Conservation (phyloP, 2,888 invertebrate species). For the Hedya salicella region DNA sequence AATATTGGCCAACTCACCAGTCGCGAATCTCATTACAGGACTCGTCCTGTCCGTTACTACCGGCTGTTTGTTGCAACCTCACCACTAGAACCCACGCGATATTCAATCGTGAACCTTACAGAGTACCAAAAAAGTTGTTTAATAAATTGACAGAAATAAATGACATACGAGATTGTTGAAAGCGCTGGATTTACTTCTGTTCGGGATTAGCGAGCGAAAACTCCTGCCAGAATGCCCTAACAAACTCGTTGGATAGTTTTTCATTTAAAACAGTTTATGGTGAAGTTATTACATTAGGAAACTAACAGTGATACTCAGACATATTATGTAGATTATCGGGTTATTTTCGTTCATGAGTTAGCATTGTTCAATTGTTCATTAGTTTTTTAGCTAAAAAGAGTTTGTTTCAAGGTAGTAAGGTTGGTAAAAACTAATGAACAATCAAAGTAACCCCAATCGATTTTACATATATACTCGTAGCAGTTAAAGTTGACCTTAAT, state of each 20-base stretch:
- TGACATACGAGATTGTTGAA: neutral
- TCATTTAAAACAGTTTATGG: conserved; percentile 12
- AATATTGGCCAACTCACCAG: conserved; percentile 8
- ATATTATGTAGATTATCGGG: no score
- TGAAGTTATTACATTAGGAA: neutral
- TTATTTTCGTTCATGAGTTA: no score
- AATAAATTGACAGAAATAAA: neutral
- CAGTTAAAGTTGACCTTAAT: no score
- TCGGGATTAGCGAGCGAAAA: neutral
- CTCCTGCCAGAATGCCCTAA: conserved; percentile 2
- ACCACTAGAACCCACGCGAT: neutral
- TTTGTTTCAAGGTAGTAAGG: no score
- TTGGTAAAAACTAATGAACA: no score
- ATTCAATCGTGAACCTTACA: neutral
- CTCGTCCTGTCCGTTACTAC: neutral
- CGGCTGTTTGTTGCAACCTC: neutral
- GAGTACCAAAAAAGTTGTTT: neutral
- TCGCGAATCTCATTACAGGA: conserved; percentile 14
- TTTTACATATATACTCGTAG: no score
- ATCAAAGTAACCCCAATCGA: no score
- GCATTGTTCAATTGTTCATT: no score
- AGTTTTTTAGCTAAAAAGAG: no score
- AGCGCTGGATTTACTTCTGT: neutral
- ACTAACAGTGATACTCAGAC: no score
- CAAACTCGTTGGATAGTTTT: conserved; percentile 16